Conservation (phyloP, 2,113 vertebrate genomes). For the Pollimyrus isidori region DNA sequence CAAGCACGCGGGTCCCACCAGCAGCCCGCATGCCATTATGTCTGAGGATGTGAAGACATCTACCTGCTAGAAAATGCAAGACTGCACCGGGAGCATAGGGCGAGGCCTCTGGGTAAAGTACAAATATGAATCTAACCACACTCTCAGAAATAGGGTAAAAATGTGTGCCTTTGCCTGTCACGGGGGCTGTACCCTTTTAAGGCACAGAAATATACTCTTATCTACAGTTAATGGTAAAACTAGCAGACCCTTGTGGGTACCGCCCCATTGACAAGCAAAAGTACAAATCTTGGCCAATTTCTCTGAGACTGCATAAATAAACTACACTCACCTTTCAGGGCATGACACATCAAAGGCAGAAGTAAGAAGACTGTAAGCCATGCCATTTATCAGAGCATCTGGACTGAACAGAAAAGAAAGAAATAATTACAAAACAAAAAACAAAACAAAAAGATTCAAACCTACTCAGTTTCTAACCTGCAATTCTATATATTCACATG, state of each 20-base stretch:
- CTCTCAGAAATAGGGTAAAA: too few relatives aligned
- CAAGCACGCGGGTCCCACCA: background rate
- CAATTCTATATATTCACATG: background rate
- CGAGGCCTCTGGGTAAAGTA: background rate
- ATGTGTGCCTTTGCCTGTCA: too few relatives aligned
- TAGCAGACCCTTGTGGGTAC: too few relatives aligned
- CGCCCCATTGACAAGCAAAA: too few relatives aligned
- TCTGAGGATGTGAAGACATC: background rate
- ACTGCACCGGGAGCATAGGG: background rate
- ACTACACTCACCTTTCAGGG: constrained; percentile 1
- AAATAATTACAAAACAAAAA: background rate
- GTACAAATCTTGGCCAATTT: too few relatives aligned
- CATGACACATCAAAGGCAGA: background rate
- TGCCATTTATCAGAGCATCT: constrained; percentile 11
- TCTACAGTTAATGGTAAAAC: too few relatives aligned
- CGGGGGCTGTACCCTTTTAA: too few relatives aligned
- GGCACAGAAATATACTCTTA: too few relatives aligned
- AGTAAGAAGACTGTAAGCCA: background rate
- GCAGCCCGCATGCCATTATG: background rate
- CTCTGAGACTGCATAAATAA: background rate
- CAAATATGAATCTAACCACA: background rate
- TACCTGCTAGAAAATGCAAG: background rate
- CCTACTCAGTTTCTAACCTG: background rate
- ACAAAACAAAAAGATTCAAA: background rate
- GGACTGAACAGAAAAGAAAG: background rate